Evolutionary conservation across 2,113 vertebrate genomes (phyloP).

Genomic region (Petrocephalus microphthalmus): DNA sequence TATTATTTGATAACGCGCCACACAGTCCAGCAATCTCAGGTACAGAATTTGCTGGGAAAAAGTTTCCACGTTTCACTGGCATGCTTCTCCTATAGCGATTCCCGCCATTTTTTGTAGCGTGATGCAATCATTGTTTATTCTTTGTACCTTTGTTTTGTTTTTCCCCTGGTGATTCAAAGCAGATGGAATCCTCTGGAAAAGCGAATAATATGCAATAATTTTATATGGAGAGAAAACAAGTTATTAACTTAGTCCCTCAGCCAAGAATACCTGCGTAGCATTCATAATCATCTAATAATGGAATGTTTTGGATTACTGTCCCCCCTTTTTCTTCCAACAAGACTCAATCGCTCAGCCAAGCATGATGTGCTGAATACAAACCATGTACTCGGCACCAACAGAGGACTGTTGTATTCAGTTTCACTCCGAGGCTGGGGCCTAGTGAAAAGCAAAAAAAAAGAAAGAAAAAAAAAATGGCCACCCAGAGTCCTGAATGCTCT

Average conservation of each 20-base stretch:
- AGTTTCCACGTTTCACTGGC: neutral
- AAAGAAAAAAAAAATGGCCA: neutral
- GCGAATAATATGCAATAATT: slow-evolving; percentile 24
- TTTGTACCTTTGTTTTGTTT: slow-evolving; percentile 20
- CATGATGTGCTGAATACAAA: slow-evolving; percentile 22
- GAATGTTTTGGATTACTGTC: slow-evolving; percentile 16
- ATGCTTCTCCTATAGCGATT: slow-evolving; percentile 9
- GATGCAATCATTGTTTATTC: slow-evolving; percentile 21
- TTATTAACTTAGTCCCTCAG: slow-evolving; percentile 20
- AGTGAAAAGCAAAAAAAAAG: neutral
- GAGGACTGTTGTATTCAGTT: neutral
- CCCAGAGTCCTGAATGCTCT: neutral
- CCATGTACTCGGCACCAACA: neutral
- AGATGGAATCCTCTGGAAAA: slow-evolving; percentile 19
- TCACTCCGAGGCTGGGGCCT: neutral
- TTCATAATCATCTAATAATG: slow-evolving; percentile 22
- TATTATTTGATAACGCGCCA: neutral
- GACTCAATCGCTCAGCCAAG: neutral
- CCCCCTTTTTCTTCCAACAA: neutral
- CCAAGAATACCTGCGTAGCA: slow-evolving; percentile 23
- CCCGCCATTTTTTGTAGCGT: neutral
- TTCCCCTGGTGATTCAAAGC: slow-evolving; percentile 25
- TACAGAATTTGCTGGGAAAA: neutral
- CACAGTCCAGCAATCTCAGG: neutral
- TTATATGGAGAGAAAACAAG: slow-evolving; percentile 14